phyloP scores from a whole-genome alignment of 2,797 vertebrate genomes.

The Clarias fuscus region DNA sequence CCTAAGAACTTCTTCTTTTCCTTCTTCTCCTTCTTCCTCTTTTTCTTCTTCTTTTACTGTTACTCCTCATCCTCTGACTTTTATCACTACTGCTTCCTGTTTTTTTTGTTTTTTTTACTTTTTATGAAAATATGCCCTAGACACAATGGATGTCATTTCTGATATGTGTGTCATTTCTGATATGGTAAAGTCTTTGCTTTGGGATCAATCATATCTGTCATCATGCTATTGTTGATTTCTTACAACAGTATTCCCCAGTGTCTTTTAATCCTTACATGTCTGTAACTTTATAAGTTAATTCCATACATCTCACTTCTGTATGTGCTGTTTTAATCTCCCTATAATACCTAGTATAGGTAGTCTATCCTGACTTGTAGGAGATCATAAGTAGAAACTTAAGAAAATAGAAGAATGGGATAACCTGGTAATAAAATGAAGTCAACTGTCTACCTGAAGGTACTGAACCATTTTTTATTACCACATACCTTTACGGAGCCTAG shows the following conservation, averaged over 20 bases:
- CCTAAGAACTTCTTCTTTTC: background rate
- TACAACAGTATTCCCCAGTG: background rate
- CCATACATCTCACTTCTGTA: background rate
- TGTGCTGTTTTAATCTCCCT: background rate
- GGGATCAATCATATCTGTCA: background rate
- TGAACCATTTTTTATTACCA: too few species aligned
- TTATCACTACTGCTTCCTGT: background rate
- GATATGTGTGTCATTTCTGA: background rate
- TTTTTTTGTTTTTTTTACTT: background rate
- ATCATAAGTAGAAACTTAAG: slow-evolving; percentile 69
- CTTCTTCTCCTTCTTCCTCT: background rate
- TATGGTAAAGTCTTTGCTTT: background rate
- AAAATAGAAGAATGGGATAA: background rate
- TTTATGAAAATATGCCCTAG: background rate
- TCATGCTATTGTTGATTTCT: background rate
- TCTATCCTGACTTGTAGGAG: slow-evolving; percentile 83
- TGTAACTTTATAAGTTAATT: background rate
- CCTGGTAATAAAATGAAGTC: too few species aligned
- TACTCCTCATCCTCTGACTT: too few species aligned
- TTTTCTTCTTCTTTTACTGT: background rate
- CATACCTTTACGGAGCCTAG: too few species aligned
- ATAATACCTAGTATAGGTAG: slow-evolving; percentile 68
- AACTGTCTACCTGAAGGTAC: too few species aligned
- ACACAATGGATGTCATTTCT: background rate
- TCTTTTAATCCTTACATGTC: background rate